Evolutionary conservation across 2,797 vertebrate species (phyloP).

Genomic region (Tokudaia muenninki): DNA sequence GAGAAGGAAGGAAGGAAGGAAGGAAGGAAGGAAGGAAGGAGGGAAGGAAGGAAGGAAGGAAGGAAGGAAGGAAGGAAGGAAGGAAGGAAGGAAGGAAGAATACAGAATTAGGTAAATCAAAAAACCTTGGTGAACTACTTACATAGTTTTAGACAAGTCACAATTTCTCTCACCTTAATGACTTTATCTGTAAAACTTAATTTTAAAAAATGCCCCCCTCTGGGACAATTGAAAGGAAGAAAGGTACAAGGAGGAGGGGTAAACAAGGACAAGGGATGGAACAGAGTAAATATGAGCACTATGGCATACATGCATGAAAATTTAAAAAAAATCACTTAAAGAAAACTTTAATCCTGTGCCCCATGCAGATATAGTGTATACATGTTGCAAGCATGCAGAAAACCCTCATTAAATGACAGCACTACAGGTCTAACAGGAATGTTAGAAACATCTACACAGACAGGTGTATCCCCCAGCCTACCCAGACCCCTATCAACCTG

Average conservation of each 20-base stretch:
- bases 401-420: not conserved
- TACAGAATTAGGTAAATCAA: not conserved
- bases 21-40: not conserved
- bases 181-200: not conserved
- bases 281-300: not conserved
- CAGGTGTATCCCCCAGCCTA: not conserved
- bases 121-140: not conserved
- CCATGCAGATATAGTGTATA: not conserved
- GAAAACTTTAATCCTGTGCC: not conserved
- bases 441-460: slow-evolving; percentile 34
- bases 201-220: not conserved
- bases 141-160: slow-evolving; percentile 51
- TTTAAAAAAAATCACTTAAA: not conserved
- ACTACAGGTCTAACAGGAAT: not conserved
- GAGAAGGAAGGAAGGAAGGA: not conserved
- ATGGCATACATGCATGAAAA: not conserved
- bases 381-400: slow-evolving; percentile 5
- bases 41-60: not conserved
- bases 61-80: not conserved
- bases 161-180: not conserved
- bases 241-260: not conserved
- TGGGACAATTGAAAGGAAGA: not conserved
- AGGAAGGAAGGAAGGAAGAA: not conserved
- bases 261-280: no score
- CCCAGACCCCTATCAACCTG: not conserved